phyloP scores from a whole-genome alignment of 1,140 invertebrate species.

The Xylocopa sonorina region DNA sequence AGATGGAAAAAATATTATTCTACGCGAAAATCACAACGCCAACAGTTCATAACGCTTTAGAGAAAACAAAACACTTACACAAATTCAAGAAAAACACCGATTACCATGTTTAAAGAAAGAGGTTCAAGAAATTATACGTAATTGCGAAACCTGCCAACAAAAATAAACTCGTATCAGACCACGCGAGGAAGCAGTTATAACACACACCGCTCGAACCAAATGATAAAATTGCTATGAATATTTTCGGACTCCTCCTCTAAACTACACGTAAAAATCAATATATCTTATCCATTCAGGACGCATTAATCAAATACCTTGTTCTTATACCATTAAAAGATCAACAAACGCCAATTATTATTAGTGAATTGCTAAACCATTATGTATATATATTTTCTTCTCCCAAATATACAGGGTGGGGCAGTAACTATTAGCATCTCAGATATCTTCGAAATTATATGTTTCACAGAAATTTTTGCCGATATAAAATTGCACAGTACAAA shows the following conservation, averaged over 20 bases:
- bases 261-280: constrained; percentile 15
- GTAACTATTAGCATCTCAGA: too few relatives aligned
- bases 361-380: constrained; percentile 55
- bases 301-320: constrained; percentile 66
- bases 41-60: background rate
- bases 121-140: background rate
- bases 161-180: background rate
- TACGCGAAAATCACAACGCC: background rate
- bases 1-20: background rate
- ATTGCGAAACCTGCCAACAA: background rate
- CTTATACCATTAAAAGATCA: constrained; percentile 55
- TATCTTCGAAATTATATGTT: too few relatives aligned
- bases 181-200: background rate
- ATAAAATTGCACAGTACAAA: too few relatives aligned
- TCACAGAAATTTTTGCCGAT: too few relatives aligned
- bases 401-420: too few relatives aligned
- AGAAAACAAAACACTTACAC: background rate
- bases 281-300: constrained; percentile 65
- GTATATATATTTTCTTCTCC: constrained; percentile 66
- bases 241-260: background rate
- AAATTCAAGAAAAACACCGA: background rate
- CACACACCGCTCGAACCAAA: background rate
- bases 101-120: background rate
- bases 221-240: constrained; percentile 32
- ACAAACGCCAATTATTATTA: constrained; percentile 53